Evolutionary conservation across 2,113 vertebrate species (phyloP).

Genomic region (Corythornis madagascariensis): DNA sequence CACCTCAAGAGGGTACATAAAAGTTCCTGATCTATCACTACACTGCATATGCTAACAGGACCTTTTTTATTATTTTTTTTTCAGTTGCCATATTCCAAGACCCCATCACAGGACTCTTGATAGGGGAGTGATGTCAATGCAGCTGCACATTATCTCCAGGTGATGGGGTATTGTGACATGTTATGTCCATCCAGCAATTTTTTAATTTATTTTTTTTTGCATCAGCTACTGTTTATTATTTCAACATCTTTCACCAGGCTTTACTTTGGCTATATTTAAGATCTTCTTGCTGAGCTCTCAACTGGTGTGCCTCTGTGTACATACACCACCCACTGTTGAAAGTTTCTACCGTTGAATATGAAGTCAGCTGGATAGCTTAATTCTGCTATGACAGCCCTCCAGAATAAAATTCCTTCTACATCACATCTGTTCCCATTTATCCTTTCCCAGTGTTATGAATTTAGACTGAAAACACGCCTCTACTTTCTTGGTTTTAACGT

Average conservation of each 20-base stretch:
- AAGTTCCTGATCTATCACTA: background rate
- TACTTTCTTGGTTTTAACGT: background rate
- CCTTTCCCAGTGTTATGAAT: background rate
- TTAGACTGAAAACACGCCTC: constrained; percentile 1
- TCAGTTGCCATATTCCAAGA: background rate
- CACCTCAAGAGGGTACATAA: background rate
- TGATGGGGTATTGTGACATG: constrained; percentile 11
- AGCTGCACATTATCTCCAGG: background rate
- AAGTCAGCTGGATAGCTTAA: constrained; percentile 48
- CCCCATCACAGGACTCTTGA: background rate
- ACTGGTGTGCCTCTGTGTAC: background rate
- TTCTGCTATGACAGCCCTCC: constrained; percentile 26
- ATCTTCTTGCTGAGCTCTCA: background rate
- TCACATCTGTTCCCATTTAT: constrained; percentile 39
- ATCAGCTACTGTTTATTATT: constrained; percentile 31
- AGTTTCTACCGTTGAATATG: background rate
- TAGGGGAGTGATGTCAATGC: background rate
- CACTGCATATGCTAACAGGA: background rate
- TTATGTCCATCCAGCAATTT: background rate
- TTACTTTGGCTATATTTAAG: constrained; percentile 30
- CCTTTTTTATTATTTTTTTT: background rate
- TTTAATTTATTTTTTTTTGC: background rate
- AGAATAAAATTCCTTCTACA: constrained; percentile 38
- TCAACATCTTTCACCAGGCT: background rate
- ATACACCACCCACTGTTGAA: constrained; percentile 41